A percentile compares a stretch with the other conserved stretches of the same genome.
These are phyloP conservation scores for Equus quagga DNA, from an alignment of 2,113 vertebrate species.

Conservation along the genomic window DNA sequence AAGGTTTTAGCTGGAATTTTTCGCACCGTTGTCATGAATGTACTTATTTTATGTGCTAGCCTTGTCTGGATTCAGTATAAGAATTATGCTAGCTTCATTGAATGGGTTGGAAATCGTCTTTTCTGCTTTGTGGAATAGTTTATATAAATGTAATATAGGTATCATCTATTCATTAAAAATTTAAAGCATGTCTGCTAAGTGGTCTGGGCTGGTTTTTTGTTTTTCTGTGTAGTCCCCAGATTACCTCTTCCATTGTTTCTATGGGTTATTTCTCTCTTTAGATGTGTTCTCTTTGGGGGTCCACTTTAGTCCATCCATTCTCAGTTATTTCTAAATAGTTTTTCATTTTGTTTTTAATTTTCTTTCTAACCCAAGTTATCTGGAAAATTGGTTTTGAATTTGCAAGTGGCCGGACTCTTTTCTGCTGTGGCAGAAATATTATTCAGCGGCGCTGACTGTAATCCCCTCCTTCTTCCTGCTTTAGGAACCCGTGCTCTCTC, in stretches of 20 bases:
- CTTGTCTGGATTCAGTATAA: background rate
- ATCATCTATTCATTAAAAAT: fast-evolving
- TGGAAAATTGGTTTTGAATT: background rate
- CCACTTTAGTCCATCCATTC: background rate
- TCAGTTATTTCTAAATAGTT: background rate
- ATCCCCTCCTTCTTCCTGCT: background rate
- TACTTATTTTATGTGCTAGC: background rate
- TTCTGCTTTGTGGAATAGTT: background rate
- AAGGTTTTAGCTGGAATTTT: background rate
- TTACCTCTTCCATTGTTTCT: no score
- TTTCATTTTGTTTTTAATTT: conserved; percentile 48
- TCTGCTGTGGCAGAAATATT: background rate
- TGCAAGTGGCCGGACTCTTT: background rate
- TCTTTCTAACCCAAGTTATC: background rate
- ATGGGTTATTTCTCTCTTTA: background rate
- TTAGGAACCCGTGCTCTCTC: background rate
- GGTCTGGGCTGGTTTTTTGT: background rate
- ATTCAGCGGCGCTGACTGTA: fast-evolving
- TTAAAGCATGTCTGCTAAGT: fast-evolving
- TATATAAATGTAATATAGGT: fast-evolving
- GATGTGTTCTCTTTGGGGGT: background rate
- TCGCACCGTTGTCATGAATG: fast-evolving
- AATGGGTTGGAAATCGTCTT: background rate
- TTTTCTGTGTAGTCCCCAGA: fast-evolving
- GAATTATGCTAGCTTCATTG: background rate